phyloP scores from a whole-genome alignment of 1,140 invertebrate species.

The Camponotus pennsylvanicus region DNA sequence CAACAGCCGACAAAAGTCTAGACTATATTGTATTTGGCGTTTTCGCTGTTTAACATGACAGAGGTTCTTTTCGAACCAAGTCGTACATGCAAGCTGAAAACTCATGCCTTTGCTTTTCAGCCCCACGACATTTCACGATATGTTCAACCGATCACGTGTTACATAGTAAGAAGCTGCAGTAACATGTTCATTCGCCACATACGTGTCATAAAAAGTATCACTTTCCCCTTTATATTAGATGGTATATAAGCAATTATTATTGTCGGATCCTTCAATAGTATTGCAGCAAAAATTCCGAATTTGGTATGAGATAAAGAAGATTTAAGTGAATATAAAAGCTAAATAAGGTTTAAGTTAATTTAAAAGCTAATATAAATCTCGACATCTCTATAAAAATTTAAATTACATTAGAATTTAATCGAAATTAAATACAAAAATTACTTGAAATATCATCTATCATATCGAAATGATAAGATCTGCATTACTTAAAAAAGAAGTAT shows the following conservation, averaged over 20 bases:
- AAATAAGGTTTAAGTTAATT: not conserved
- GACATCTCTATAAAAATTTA: not conserved
- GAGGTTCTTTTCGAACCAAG: not conserved
- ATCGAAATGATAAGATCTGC: not conserved
- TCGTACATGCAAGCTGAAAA: constrained; percentile 33
- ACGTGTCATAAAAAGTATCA: constrained; percentile 15
- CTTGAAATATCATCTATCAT: not conserved
- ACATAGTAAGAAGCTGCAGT: constrained; percentile 28
- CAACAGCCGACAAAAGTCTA: constrained; percentile 26
- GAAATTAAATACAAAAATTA: not conserved
- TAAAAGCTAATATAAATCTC: not conserved
- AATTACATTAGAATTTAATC: not conserved
- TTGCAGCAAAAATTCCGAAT: not conserved
- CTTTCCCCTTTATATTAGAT: constrained; percentile 22
- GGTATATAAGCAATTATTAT: constrained; percentile 1
- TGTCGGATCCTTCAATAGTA: not conserved
- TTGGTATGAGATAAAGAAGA: not conserved
- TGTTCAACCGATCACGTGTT: constrained; percentile 11
- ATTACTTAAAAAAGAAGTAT: not conserved
- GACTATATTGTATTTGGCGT: not conserved
- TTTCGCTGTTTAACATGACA: constrained; percentile 63
- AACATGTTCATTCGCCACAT: not conserved
- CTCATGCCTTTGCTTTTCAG: constrained; percentile 41
- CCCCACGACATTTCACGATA: constrained; percentile 30
- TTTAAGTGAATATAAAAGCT: not conserved